These are phyloP conservation scores for Onychomys leucogaster DNA, from an alignment of 2,797 vertebrate genomes.

Conservation along the genomic window DNA sequence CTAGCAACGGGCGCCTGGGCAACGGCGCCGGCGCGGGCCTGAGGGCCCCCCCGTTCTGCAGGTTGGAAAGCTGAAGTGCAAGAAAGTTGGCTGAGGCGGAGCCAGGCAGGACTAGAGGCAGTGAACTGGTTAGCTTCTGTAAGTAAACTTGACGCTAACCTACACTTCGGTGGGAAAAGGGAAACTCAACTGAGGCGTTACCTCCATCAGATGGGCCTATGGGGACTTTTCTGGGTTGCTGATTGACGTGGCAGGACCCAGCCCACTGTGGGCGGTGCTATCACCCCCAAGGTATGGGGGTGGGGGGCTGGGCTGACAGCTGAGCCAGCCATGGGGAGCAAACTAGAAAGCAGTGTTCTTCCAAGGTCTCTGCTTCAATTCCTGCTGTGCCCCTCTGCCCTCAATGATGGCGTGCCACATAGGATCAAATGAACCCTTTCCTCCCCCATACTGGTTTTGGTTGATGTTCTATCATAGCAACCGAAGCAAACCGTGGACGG, in stretches of 20 bases:
- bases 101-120: not conserved
- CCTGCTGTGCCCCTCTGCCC: not conserved
- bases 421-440: not conserved
- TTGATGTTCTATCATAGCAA: not conserved
- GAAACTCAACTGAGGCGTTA: not conserved
- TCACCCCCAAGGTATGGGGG: not conserved
- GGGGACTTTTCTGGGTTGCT: not conserved
- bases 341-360: not conserved
- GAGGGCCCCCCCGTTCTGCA: not conserved
- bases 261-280: not conserved
- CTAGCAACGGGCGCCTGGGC: slow-evolving; percentile 41
- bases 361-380: not conserved
- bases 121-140: not conserved
- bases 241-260: not conserved
- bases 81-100: not conserved
- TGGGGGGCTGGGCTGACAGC: not conserved
- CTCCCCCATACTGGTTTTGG: not conserved
- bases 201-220: not conserved
- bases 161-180: not conserved
- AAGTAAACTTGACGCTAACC: not conserved
- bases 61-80: not conserved
- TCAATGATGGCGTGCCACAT: not conserved
- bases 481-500: not conserved
- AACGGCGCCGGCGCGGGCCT: not conserved
- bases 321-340: not conserved